phyloP scores from a whole-genome alignment of 2,797 vertebrate species.

The Bucorvus abyssinicus region DNA sequence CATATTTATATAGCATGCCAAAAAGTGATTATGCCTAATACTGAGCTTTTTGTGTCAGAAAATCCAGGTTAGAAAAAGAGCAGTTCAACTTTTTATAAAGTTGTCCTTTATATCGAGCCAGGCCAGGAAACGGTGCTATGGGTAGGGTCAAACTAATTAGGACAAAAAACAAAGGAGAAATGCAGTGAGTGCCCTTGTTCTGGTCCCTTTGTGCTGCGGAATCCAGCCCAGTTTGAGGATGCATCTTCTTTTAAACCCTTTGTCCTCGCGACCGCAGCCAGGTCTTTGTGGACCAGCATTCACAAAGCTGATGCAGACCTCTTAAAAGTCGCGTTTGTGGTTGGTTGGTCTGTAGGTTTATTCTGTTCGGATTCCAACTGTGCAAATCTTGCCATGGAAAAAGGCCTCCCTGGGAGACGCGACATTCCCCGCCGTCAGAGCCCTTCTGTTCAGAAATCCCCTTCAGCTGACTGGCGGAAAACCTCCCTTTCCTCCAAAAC shows the following conservation, averaged over 20 bases:
- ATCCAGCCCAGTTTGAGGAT: not conserved
- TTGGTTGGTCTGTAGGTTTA: constrained; percentile 18
- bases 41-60: not conserved
- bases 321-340: constrained; percentile 8
- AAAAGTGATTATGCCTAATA: constrained; percentile 17
- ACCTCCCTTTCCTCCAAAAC: not conserved
- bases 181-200: not conserved
- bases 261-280: not conserved
- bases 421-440: not conserved
- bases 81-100: not conserved
- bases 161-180: not conserved
- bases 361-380: constrained; percentile 18
- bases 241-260: not conserved
- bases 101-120: not conserved
- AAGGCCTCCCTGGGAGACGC: not conserved
- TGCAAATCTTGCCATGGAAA: not conserved
- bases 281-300: not conserved
- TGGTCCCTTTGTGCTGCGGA: not conserved
- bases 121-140: not conserved
- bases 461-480: not conserved
- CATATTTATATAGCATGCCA: constrained; percentile 7
- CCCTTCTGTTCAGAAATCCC: not conserved
- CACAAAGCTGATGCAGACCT: not conserved
- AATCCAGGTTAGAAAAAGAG: not conserved
- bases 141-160: not conserved